Percentiles rank a stretch among this genome's conserved stretches.
These are phyloP conservation scores for Rhizoglyphus robini DNA, from an alignment of 1,140 invertebrate genomes.

Conservation along the genomic window DNA sequence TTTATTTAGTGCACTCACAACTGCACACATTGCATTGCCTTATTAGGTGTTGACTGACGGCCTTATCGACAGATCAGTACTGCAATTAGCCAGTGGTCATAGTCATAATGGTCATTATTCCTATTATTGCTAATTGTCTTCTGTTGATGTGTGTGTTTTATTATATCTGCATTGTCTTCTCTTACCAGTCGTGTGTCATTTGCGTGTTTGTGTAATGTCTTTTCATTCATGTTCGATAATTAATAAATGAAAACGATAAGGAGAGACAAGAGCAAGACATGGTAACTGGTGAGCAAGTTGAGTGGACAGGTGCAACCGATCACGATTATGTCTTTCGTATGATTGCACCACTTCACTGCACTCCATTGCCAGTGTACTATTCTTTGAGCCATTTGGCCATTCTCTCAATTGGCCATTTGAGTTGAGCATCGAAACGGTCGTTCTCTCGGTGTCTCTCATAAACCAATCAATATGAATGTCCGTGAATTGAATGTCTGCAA, in stretches of 20 bases:
- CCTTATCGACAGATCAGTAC: too few relatives aligned
- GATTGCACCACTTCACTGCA: not conserved
- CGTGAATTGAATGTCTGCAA: not conserved
- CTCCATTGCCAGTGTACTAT: not conserved
- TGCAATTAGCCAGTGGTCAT: not conserved
- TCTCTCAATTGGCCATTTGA: not conserved
- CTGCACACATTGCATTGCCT: too few relatives aligned
- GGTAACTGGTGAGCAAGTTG: not conserved
- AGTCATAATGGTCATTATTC: not conserved
- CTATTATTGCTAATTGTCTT: not conserved
- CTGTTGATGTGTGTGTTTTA: not conserved
- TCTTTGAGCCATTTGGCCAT: not conserved
- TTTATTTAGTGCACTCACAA: too few relatives aligned
- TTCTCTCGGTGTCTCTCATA: too few relatives aligned
- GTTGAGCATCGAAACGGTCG: too few relatives aligned
- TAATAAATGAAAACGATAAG: not conserved
- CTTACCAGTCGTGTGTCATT: not conserved
- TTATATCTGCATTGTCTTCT: not conserved
- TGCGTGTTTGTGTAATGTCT: not conserved
- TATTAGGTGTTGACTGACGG: too few relatives aligned
- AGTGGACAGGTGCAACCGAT: constrained; percentile 10
- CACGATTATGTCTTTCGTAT: not conserved
- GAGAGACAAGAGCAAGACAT: not conserved
- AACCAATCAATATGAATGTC: too few relatives aligned
- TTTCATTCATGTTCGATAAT: too few relatives aligned